Evolutionary conservation across 2,113 vertebrate species (phyloP).

Genomic region (Salminus brasiliensis): DNA sequence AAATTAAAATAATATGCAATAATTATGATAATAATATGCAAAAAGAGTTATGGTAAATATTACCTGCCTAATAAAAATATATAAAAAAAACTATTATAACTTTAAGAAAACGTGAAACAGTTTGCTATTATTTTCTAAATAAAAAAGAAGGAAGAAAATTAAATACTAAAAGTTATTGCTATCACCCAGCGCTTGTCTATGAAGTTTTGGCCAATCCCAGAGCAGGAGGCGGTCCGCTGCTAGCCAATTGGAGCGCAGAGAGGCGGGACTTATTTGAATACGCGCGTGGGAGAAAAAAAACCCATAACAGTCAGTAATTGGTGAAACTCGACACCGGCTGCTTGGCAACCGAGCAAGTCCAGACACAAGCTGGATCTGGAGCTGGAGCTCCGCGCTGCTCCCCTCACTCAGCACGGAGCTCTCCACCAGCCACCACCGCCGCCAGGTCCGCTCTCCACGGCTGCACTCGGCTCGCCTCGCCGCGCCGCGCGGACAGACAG

Average conservation of each 20-base stretch:
- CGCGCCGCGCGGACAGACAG: too few relatives aligned
- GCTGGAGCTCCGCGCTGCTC: background rate
- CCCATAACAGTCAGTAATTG: constrained; percentile 17
- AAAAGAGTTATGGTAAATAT: too few relatives aligned
- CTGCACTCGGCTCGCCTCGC: background rate
- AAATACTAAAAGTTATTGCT: too few relatives aligned
- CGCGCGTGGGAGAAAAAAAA: background rate
- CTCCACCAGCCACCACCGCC: background rate
- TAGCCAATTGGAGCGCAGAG: background rate
- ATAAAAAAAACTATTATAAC: too few relatives aligned
- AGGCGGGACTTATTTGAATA: constrained; percentile 7
- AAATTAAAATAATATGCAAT: too few relatives aligned
- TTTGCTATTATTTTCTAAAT: too few relatives aligned
- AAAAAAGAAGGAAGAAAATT: too few relatives aligned
- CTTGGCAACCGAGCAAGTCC: background rate
- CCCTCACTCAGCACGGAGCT: background rate
- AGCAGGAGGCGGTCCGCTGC: background rate
- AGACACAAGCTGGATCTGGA: background rate
- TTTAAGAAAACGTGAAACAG: too few relatives aligned
- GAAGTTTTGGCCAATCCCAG: background rate
- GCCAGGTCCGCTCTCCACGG: background rate
- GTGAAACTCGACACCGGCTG: constrained; percentile 40
- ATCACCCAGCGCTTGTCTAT: too few relatives aligned
- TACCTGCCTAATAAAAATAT: too few relatives aligned
- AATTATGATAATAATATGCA: too few relatives aligned